Conservation (phyloP, 64 coral and sea anemone species). For the Montipora efflorescens region DNA sequence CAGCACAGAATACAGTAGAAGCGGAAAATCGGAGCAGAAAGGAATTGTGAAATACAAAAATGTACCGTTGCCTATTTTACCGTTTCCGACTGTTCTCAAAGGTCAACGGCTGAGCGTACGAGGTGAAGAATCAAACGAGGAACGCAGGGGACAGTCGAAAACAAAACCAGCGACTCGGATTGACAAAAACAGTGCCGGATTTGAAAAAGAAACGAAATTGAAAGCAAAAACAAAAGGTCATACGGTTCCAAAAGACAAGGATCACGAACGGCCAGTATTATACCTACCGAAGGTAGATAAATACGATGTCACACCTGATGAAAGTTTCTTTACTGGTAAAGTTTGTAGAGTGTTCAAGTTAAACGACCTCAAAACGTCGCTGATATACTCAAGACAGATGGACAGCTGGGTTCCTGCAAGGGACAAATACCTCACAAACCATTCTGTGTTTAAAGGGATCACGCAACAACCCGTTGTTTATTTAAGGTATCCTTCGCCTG, state of each 20-base stretch:
- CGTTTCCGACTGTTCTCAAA: background rate
- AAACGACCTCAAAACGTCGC: background rate
- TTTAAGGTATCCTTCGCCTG: slow-evolving; percentile 26
- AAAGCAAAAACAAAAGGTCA: background rate
- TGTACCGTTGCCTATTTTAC: background rate
- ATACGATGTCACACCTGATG: background rate
- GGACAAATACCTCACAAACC: background rate
- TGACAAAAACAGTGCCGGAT: background rate
- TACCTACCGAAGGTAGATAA: slow-evolving; percentile 31
- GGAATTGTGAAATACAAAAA: background rate
- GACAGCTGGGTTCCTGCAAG: slow-evolving; percentile 13
- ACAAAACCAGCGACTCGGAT: background rate
- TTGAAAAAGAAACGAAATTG: background rate
- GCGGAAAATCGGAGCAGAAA: background rate
- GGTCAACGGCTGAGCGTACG: background rate
- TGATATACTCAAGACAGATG: background rate
- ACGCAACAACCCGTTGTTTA: background rate
- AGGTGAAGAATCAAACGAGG: background rate
- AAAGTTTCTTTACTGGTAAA: background rate
- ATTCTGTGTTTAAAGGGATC: slow-evolving; percentile 22
- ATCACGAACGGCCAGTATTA: background rate
- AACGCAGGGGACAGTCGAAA: background rate
- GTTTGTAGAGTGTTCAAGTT: background rate
- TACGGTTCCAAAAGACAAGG: background rate
- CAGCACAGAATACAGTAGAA: background rate